Conservation (phyloP, 2,888 invertebrate species). For the Caenorhabditis macrosperma region DNA sequence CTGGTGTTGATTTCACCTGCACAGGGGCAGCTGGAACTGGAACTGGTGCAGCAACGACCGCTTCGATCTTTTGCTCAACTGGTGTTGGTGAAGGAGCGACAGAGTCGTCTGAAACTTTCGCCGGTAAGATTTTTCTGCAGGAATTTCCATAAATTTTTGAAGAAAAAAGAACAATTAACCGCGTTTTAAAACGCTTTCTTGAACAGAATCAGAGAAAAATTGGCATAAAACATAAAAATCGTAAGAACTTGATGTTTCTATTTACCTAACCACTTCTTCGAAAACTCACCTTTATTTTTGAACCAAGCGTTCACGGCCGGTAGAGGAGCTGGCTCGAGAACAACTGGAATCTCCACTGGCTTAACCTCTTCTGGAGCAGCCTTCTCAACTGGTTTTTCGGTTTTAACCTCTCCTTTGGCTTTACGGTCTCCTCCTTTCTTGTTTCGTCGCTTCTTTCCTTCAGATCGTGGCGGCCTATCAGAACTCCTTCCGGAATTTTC, state of each 20-base stretch:
- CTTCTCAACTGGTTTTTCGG: conserved; percentile 46
- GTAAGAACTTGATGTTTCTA: no score
- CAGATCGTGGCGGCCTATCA: conserved; percentile 32
- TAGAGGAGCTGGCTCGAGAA: conserved; percentile 70
- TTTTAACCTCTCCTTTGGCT: conserved; percentile 39
- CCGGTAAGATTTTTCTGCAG: neutral
- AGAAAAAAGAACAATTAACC: no score
- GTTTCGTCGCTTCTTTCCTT: conserved; percentile 32
- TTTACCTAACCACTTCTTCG: no score
- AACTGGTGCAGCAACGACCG: neutral
- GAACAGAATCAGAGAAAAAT: no score
- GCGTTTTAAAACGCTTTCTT: no score
- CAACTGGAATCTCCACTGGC: conserved; percentile 58
- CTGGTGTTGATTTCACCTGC: neutral
- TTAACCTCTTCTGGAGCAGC: conserved; percentile 54
- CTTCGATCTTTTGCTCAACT: neutral
- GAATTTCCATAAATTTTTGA: no score
- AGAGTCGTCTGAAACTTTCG: conserved; percentile 24
- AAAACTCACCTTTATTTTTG: conserved; percentile 59
- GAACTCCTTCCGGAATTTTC: conserved; percentile 24
- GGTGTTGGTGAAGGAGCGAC: neutral
- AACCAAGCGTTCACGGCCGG: conserved; percentile 74
- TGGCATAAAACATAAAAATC: neutral
- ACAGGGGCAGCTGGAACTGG: conserved; percentile 10
- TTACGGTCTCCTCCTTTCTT: conserved; percentile 38